Evolutionary conservation across 2,113 vertebrate genomes (phyloP).

Genomic region (Aptenodytes forsteri): DNA sequence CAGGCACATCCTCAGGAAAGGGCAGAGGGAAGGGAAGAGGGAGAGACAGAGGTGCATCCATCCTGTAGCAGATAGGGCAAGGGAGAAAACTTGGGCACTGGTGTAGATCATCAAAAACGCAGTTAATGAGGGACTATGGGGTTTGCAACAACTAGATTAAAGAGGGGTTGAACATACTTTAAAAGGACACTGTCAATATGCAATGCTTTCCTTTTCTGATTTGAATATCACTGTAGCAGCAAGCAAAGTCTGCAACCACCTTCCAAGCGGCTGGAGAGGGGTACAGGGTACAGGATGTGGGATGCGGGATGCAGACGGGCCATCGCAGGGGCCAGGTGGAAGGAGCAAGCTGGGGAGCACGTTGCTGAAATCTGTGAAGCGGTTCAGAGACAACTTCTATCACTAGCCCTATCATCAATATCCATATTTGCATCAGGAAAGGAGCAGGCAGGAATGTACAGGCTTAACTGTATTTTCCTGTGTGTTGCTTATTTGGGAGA

Average conservation of each 20-base stretch:
- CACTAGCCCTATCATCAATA: not conserved
- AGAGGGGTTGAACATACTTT: not conserved
- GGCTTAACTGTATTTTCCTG: not conserved
- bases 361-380: not conserved
- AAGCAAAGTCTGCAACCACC: not conserved
- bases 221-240: not conserved
- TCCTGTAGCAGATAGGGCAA: not conserved
- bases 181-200: not conserved
- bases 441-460: not conserved
- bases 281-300: not conserved
- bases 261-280: not conserved
- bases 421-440: not conserved
- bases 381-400: not conserved
- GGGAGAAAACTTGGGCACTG: not conserved
- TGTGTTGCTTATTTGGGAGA: not conserved
- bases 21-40: not conserved
- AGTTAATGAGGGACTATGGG: not conserved
- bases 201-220: not conserved
- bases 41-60: not conserved
- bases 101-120: not conserved
- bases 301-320: not conserved
- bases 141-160: not conserved
- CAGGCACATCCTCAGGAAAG: not conserved
- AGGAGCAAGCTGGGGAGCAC: not conserved
- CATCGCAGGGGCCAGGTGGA: fast-evolving